phyloP scores from a whole-genome alignment of 2,113 vertebrate genomes.

The Pyrgilauda ruficollis region DNA sequence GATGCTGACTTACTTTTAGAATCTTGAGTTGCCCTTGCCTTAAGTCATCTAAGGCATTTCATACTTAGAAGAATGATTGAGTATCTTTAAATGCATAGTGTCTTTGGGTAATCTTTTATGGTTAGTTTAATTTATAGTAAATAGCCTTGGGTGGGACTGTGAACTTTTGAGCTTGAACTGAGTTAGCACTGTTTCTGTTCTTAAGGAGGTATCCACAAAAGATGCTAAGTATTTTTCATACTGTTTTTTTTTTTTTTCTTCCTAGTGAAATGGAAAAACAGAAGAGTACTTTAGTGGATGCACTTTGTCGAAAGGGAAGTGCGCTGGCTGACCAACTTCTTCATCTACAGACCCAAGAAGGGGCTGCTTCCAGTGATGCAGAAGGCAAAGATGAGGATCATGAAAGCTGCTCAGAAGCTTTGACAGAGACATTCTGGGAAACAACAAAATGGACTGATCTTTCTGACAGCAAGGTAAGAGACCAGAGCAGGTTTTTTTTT shows the following conservation, averaged over 20 bases:
- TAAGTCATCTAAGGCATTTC: not conserved
- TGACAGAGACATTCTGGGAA: constrained; percentile 92
- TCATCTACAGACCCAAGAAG: constrained; percentile 79
- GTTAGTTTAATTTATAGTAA: not conserved
- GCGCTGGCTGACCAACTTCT: constrained; percentile 89
- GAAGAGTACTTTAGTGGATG: constrained; percentile 90
- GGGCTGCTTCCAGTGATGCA: constrained; percentile 74
- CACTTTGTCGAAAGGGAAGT: constrained; percentile 91
- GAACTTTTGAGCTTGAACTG: not conserved
- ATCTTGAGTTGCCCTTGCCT: not conserved
- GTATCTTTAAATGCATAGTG: not conserved
- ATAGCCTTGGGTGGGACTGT: not conserved
- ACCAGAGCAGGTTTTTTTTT: not conserved
- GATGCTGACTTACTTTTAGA: not conserved
- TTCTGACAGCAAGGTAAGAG: constrained; percentile 89
- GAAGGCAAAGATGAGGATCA: constrained; percentile 82
- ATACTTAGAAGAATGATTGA: not conserved
- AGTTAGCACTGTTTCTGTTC: not conserved
- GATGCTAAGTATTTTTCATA: not conserved
- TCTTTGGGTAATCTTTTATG: not conserved
- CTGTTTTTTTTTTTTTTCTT: not conserved
- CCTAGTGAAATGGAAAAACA: constrained; percentile 97
- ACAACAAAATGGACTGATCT: constrained; percentile 95
- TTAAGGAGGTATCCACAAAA: not conserved
- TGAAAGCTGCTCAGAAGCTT: constrained; percentile 72